Evolutionary conservation across 2,888 invertebrate species (phyloP).

Genomic region (Actias luna): DNA sequence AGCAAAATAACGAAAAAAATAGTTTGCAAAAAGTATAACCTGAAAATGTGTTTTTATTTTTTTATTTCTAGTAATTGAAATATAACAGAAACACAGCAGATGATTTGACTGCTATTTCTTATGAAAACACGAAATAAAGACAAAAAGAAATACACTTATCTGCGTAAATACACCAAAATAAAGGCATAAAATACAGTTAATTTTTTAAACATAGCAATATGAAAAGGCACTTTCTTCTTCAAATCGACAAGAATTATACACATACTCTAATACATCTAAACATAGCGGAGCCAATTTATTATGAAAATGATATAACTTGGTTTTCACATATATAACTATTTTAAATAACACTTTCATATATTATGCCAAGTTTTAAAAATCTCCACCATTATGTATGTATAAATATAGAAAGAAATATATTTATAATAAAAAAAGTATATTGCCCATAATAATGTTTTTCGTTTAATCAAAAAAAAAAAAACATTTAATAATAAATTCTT

Average conservation of each 20-base stretch:
- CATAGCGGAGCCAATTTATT: neutral
- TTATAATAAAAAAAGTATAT: neutral
- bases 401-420: neutral
- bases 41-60: neutral
- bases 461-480: neutral
- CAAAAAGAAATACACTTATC: neutral
- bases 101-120: neutral
- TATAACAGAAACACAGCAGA: neutral
- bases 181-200: neutral
- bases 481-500: neutral
- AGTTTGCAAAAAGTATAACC: neutral
- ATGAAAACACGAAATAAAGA: neutral
- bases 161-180: neutral
- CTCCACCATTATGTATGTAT: neutral
- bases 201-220: constrained; percentile 11
- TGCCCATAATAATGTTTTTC: neutral
- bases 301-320: neutral
- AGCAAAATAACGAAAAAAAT: neutral
- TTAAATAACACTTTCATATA: neutral
- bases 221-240: constrained; percentile 45
- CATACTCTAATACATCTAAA: neutral
- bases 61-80: neutral
- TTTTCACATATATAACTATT: neutral
- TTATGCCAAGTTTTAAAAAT: neutral
- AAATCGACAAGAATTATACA: constrained; percentile 25